Conservation (phyloP, 2,888 invertebrate genomes). For the Apodemia mormo region DNA sequence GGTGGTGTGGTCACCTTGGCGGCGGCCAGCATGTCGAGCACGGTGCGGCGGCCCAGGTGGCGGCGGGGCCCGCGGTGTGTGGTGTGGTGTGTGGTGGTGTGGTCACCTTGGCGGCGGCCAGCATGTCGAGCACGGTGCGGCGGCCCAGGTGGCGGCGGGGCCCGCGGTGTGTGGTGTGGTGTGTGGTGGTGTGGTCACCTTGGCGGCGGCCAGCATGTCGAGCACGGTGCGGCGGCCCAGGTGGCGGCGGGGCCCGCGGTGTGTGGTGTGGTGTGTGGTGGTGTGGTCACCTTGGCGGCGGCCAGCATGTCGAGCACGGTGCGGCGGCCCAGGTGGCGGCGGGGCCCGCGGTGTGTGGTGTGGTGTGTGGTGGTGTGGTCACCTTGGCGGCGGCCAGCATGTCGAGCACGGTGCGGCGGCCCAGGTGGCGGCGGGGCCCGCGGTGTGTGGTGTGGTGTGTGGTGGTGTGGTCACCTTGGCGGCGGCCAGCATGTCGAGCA, state of each 20-base stretch:
- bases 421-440: conserved; percentile 81
- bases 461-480: conserved; percentile 84
- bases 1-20: too few species aligned
- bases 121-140: too few species aligned
- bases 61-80: not conserved
- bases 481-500: conserved; percentile 94
- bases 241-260: not conserved
- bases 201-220: too few species aligned
- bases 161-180: not conserved
- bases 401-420: conserved; percentile 90
- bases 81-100: too few species aligned
- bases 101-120: too few species aligned
- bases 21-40: too few species aligned
- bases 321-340: too few species aligned
- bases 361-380: too few species aligned
- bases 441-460: not conserved
- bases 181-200: too few species aligned
- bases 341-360: not conserved
- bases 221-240: too few species aligned
- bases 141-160: too few species aligned
- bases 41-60: too few species aligned
- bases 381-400: conserved; percentile 88
- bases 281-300: conserved; percentile 44
- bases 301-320: conserved; percentile 96
- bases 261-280: not conserved